A percentile compares a stretch with the other conserved stretches of the same genome.
Evolutionary conservation across 1,140 invertebrate species (phyloP).

Genomic region (Thaumetopoea pityocampa): DNA sequence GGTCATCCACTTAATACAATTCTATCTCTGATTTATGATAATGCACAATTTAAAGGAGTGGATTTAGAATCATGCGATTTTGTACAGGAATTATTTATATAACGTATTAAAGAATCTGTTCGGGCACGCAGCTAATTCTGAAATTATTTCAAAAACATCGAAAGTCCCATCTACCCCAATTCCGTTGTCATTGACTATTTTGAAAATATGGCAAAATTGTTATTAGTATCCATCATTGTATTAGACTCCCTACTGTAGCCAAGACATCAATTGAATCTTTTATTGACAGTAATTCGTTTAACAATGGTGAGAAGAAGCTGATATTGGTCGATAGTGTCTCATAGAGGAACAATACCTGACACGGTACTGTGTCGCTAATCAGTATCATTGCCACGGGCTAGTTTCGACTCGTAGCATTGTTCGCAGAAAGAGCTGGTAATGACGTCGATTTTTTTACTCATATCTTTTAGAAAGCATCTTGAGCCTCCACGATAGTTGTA

Average conservation of each 20-base stretch:
- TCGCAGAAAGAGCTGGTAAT: constrained; percentile 22
- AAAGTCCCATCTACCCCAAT: too few species aligned
- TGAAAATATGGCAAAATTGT: background rate
- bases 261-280: background rate
- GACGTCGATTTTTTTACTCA: constrained; percentile 51
- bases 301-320: constrained; percentile 8
- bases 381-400: constrained; percentile 29
- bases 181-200: background rate
- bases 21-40: too few species aligned
- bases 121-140: too few species aligned
- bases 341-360: background rate
- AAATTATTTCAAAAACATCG: too few species aligned
- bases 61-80: too few species aligned
- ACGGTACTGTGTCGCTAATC: constrained; percentile 17
- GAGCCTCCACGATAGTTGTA: constrained; percentile 8
- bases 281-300: constrained; percentile 1
- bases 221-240: background rate
- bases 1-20: too few species aligned
- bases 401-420: constrained; percentile 28
- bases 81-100: too few species aligned
- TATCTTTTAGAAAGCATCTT: constrained; percentile 45
- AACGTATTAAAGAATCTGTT: too few species aligned
- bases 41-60: too few species aligned
- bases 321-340: constrained; percentile 10
- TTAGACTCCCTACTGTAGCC: too few species aligned